Conservation (phyloP, 2,113 vertebrate genomes). For the Brachionichthys hirsutus region DNA sequence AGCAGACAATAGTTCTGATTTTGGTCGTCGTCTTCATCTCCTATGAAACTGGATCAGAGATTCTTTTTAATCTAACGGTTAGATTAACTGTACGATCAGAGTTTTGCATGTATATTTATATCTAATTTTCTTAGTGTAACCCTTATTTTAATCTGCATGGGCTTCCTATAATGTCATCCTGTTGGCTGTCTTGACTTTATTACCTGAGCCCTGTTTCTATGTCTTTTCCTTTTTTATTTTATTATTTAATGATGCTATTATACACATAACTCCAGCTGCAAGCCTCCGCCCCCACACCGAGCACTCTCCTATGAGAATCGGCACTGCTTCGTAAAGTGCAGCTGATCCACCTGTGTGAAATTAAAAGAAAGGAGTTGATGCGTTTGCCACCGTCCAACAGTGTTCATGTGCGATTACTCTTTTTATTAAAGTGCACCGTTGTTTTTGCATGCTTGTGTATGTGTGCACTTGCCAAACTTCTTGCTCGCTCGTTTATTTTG, state of each 20-base stretch:
- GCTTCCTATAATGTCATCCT: conserved; percentile 3
- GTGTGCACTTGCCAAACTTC: conserved; percentile 4
- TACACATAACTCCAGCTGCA: conserved; percentile 17
- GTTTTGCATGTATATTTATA: too few relatives aligned
- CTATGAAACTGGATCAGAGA: conserved; percentile 10
- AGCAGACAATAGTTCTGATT: conserved; percentile 17
- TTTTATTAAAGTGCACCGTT: conserved; percentile 32
- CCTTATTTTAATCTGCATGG: background rate
- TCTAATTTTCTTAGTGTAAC: too few relatives aligned
- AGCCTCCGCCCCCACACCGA: conserved; percentile 6
- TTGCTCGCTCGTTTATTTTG: conserved; percentile 26
- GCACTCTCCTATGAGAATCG: conserved; percentile 26
- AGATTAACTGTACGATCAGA: too few relatives aligned
- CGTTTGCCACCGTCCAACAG: conserved; percentile 31
- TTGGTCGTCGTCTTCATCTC: background rate
- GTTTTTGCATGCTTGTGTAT: conserved; percentile 17
- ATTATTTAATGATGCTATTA: conserved; percentile 15
- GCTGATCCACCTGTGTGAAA: conserved; percentile 52
- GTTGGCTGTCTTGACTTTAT: conserved; percentile 2
- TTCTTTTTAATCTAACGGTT: too few relatives aligned
- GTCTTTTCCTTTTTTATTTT: background rate
- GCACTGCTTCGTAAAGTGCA: conserved; percentile 40
- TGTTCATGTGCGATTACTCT: conserved; percentile 38
- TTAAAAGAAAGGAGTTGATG: conserved; percentile 41
- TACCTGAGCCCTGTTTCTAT: background rate